phyloP scores from a whole-genome alignment of 2,888 invertebrate species.

The Myopa tessellatipennis region DNA sequence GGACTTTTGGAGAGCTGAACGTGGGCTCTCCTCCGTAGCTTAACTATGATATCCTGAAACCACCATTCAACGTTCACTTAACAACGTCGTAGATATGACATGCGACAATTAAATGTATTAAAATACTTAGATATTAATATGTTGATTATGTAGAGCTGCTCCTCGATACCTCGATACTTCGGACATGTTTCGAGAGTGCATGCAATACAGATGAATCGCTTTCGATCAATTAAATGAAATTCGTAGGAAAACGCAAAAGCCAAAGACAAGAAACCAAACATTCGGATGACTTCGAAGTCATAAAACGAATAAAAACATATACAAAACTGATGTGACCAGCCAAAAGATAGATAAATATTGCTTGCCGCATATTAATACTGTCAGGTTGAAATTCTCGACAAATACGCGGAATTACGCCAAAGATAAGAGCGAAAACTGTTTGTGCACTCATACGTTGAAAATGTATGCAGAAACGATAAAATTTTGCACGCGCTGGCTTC shows the following conservation, averaged over 20 bases:
- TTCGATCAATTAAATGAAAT: slow-evolving; percentile 14
- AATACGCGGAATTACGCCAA: slow-evolving; percentile 53
- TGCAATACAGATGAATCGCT: slow-evolving; percentile 23
- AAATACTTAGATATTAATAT: slow-evolving; percentile 21
- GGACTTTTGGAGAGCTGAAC: not conserved
- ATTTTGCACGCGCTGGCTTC: slow-evolving; percentile 28
- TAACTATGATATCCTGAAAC: not conserved
- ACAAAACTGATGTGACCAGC: slow-evolving; percentile 12
- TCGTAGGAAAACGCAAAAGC: not conserved
- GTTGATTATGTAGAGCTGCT: not conserved
- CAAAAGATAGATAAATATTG: slow-evolving; percentile 16
- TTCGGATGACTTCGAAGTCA: not conserved
- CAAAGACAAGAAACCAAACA: not conserved
- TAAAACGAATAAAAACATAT: slow-evolving; percentile 9
- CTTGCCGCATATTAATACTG: slow-evolving; percentile 38
- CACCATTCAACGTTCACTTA: slow-evolving; percentile 15
- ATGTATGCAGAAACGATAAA: slow-evolving; percentile 31
- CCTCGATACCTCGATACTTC: not conserved
- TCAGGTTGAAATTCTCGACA: slow-evolving; percentile 39
- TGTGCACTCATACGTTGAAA: slow-evolving; percentile 17
- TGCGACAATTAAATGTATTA: slow-evolving; percentile 23
- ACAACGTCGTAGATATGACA: slow-evolving; percentile 10
- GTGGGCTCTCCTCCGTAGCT: not conserved
- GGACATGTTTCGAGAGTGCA: slow-evolving; percentile 2
- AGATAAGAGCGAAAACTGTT: slow-evolving; percentile 47